Evolutionary conservation across 2,888 invertebrate species (phyloP), one percentile per base, ranked within the genome.

Genomic region (Chelonus formosanus): DNA sequence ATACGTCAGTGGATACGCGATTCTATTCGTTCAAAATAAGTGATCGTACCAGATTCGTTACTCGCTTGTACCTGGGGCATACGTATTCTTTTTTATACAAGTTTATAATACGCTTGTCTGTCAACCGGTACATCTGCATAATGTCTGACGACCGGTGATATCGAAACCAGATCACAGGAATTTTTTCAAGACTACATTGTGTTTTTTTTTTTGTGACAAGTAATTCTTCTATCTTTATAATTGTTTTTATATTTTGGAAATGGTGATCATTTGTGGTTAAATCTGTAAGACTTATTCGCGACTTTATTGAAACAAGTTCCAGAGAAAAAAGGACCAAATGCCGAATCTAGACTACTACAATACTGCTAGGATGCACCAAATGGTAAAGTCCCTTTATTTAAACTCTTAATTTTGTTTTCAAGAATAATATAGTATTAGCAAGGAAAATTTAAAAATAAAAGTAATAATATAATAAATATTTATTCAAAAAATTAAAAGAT

Each of bases 281-380:
- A n/a, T 45, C 7, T 5, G 7, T 8, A 20, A 50, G n/a, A 58
- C 58, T 50, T 31, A 35, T 53, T 47, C n/a, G 4, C 45, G n/a
- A 47, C 40, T 59, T 52, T 45, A 68, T 66, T 56, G 31, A 32
- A 45, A 50, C 31, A 58, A 44, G 32, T 61, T 57, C 20, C 34
- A 32, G 5, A 55, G 50, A 56, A 58, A 67, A 53, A 5, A 36
- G 48, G 63, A 68, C 74, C 79, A 78, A 76, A 84, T 83, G 84
- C 84, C 84, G 77, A 84, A 84, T 70, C 71, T 84, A 74, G 84
- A 84, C 77, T 84, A 83, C 79, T 84, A 84, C 74, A 84, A 81
- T 71, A 81, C 84, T 67, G 81, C 84, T 64, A 82, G 83, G 75
- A 84, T 84, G 83, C 84, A 84, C 77, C 84, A 83, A 81, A 84